A percentile compares a stretch with the other conserved stretches of the same genome.
Evolutionary conservation across 2,113 vertebrate genomes (phyloP).

Genomic region (Gopherus flavomarginatus): DNA sequence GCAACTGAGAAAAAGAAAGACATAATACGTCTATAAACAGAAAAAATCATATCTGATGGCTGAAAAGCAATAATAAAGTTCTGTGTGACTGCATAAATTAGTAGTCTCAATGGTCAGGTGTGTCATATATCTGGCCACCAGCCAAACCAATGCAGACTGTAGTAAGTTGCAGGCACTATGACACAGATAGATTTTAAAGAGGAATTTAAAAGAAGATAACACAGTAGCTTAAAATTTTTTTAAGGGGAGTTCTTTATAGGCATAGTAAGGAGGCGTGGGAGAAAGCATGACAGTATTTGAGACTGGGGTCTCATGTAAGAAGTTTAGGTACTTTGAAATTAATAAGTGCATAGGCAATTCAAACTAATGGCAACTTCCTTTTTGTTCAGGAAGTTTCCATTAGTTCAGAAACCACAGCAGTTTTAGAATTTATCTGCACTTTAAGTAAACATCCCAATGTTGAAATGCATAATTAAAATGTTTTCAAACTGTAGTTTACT

Average conservation of each 20-base stretch:
- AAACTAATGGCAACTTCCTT: too few relatives aligned
- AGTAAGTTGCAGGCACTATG: not conserved
- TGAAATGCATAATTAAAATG: too few relatives aligned
- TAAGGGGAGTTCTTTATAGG: not conserved
- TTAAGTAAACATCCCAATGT: too few relatives aligned
- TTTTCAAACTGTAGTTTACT: not conserved
- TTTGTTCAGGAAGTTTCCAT: not conserved
- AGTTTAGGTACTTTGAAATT: not conserved
- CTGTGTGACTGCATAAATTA: not conserved
- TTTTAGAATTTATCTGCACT: too few relatives aligned
- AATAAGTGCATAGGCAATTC: not conserved
- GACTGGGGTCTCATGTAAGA: not conserved
- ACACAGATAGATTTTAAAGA: not conserved
- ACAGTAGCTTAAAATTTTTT: not conserved
- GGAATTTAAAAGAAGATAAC: not conserved
- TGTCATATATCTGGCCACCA: not conserved
- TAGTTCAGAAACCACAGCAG: not conserved
- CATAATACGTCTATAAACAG: not conserved
- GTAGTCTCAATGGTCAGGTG: not conserved
- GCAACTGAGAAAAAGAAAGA: not conserved
- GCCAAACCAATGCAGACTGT: accelerated
- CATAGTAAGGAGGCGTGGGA: not conserved
- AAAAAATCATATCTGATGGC: not conserved
- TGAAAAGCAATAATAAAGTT: not conserved
- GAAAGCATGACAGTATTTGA: not conserved